A percentile compares a stretch with the other conserved stretches of the same genome.
phyloP scores from a whole-genome alignment of 2,113 vertebrate species.

The Nyctibius bracteatus region DNA sequence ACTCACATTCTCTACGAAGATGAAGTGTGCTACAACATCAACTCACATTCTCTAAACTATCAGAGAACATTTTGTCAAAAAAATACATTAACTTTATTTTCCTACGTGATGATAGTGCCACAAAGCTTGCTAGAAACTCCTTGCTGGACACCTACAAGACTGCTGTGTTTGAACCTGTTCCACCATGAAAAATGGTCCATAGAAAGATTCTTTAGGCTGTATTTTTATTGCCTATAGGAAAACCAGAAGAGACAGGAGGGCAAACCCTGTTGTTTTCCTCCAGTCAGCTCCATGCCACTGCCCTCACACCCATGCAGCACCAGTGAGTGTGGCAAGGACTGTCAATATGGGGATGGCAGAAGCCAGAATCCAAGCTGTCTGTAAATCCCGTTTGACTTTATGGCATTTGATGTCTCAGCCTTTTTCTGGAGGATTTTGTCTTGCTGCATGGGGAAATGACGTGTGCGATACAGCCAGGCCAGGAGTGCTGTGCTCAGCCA shows the following conservation, averaged over 20 bases:
- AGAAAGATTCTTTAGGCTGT: background rate
- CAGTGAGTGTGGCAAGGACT: background rate
- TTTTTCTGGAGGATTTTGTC: background rate
- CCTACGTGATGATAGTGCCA: background rate
- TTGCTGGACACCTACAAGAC: background rate
- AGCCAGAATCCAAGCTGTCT: background rate
- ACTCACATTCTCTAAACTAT: background rate
- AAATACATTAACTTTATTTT: background rate
- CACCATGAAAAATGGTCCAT: background rate
- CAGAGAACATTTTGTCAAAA: background rate
- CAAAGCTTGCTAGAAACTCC: background rate
- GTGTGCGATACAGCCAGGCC: fast-evolving
- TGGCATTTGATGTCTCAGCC: fast-evolving
- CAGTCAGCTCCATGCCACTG: background rate
- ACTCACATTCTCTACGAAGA: background rate
- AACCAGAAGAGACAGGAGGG: background rate
- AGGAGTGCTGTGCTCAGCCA: background rate
- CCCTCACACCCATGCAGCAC: background rate
- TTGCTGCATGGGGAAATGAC: background rate
- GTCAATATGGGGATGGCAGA: background rate
- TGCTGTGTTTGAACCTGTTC: background rate
- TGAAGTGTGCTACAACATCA: background rate
- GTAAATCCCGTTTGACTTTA: background rate
- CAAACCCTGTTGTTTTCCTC: background rate
- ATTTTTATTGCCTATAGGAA: background rate